Conservation (phyloP, 2,888 invertebrate genomes). For the Lapara coniferarum region DNA sequence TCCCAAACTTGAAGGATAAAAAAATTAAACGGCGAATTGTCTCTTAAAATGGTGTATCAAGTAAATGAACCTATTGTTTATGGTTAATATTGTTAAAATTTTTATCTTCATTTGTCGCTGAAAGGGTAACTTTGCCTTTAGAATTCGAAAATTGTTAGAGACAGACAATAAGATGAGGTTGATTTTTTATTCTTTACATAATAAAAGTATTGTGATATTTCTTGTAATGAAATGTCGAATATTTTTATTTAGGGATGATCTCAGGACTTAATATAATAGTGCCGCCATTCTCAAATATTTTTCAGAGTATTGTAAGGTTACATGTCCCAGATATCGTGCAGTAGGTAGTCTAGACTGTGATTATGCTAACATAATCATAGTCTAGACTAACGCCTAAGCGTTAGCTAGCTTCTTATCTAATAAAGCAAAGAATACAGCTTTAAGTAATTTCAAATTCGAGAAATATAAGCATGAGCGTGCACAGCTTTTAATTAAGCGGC, state of each 20-base stretch:
- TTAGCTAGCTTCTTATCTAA: no score
- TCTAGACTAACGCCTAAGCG: no score
- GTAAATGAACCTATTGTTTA: constrained; percentile 19
- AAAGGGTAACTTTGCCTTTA: constrained; percentile 1
- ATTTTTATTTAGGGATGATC: no score
- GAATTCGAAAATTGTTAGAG: neutral
- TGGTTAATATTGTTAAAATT: neutral
- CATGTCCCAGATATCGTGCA: no score
- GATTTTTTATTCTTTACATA: neutral
- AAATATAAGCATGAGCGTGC: neutral
- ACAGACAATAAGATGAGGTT: neutral
- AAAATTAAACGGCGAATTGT: constrained; percentile 12
- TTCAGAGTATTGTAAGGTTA: no score
- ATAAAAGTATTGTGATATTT: neutral
- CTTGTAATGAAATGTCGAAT: neutral
- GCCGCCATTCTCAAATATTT: no score
- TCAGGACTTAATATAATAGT: no score
- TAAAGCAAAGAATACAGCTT: no score
- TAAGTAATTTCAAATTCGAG: no score
- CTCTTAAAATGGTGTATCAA: constrained; percentile 2
- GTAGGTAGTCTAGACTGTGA: no score
- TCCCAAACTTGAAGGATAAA: constrained; percentile 13
- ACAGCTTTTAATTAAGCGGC: no score
- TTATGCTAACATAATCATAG: no score
- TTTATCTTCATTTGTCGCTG: neutral